A percentile compares a stretch with the other conserved stretches of the same genome.
phyloP scores from a whole-genome alignment of 1,140 invertebrate species.

The Papilio machaon region DNA sequence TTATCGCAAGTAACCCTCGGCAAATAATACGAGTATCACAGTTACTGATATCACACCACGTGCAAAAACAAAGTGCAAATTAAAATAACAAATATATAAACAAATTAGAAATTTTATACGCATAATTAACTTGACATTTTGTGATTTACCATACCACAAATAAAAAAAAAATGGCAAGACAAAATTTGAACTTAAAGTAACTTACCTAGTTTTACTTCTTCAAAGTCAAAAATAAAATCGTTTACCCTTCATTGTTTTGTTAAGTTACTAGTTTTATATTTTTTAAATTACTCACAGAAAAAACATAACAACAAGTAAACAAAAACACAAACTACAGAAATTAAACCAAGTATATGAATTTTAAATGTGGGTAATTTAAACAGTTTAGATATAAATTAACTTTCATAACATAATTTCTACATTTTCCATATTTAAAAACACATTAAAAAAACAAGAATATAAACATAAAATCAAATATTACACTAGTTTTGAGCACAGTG shows the following conservation, averaged over 20 bases:
- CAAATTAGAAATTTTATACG: not conserved
- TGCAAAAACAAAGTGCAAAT: not conserved
- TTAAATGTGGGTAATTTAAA: conserved; percentile 8
- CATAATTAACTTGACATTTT: not conserved
- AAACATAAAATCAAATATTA: not conserved
- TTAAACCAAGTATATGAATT: not conserved
- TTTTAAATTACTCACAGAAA: conserved; percentile 20
- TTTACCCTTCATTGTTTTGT: not conserved
- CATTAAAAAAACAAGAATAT: not conserved
- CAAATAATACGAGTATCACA: conserved; percentile 28
- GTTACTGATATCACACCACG: conserved; percentile 18
- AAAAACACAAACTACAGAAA: conserved; percentile 17
- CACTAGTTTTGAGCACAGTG: not conserved
- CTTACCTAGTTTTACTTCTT: conserved; percentile 23
- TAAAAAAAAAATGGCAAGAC: too few relatives aligned
- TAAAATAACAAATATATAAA: not conserved
- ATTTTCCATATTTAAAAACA: not conserved
- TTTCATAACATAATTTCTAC: not conserved
- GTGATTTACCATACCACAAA: too few relatives aligned
- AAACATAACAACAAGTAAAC: conserved; percentile 17
- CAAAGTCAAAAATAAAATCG: not conserved
- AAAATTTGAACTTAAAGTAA: not conserved
- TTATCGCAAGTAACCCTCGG: not conserved
- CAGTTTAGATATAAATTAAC: conserved; percentile 14
- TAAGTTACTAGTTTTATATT: not conserved